Base-by-base conservation (phyloP, 1,140 invertebrate species). In the Drosophila mauritiana region DNA sequence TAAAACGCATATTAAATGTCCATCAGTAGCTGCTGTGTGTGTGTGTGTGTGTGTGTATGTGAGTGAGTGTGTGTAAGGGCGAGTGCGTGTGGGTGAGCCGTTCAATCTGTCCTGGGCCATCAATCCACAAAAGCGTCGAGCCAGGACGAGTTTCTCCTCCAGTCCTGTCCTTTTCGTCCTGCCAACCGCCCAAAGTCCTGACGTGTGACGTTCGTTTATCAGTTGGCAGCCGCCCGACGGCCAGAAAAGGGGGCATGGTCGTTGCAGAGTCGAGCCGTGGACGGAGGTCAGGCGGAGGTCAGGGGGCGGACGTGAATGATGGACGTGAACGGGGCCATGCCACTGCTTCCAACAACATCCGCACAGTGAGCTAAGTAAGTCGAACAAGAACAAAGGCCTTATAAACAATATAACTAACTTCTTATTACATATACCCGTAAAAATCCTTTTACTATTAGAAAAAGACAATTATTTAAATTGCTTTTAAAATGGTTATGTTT, bases 1-100 rank as follows among this genome's bases (percentile, higher is more conserved):
- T 74, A 85, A 85, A 86, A 86, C 78, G 82, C 82, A 85, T 85
- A 85, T 85, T 85, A 86, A 78, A 85, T 80, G 82, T 86, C 81
- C 81, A 85, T 85, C 81, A 85, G 68, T 48, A 42, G 65, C 61
- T 15, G 25, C 22, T 20, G 12, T 25, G 15, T 17, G 25, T 15
- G 43, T 56, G 51, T n/a, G 37, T 37, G 13, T 12, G 15, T 34
- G 45, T 27, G 39, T 10, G 20, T 12, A 11, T 36, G 56, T 4
- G 17, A 11, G 39, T 34, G 17, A 36, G 37, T 25, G 43, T 20
- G 49, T 11, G 42, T 7, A 3, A n/a, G 17, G 17, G 43, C 1
- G 43, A 6, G 43, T 25, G 45, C n/a, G 34, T 65, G 34, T 52
- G 46, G n/a, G 64, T 68, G 72, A 48, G 69, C 69, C 62, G 80